Base-by-base conservation (phyloP, 2,797 vertebrate species). In the Eleutherodactylus coqui region DNA sequence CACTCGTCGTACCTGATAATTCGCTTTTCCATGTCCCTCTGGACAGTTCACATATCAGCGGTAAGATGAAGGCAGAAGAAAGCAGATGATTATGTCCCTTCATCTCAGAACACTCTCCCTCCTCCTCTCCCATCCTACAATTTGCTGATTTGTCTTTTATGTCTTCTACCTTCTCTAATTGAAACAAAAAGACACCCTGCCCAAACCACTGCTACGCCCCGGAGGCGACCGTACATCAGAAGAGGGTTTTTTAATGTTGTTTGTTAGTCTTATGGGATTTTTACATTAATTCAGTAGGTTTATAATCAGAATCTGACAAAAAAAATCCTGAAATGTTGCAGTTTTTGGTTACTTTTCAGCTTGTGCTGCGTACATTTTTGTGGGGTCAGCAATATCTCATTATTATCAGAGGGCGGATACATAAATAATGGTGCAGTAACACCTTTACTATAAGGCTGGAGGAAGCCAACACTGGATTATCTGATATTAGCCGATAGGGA, bases 71-170 rank as follows among this genome's bases (percentile, higher is more conserved):
- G 84, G 70, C 34, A 60, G 47, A 45, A 43, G 34, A 60, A 62
- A 49, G 38, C 53, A 67, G 38, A 55, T 29, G 9, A 55, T 79
- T 80, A 62, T 85, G 77, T 85, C 19, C 62, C 51, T 80, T 86
- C 58, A 69, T 75, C 67, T 75, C 49, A 1, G 41, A 70, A 47
- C 19, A n/a, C 5, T 38, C 77, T 11, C 36, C 67, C 51, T 73
- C 76, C 64, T 51, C 24, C 51, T 43, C 72, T 9, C 53, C 45
- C n/a, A 7, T 32, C 64, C 14, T 13, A 80, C 38, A 75, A 86
- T 27, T 45, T 75, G 77, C 77, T 80, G 76, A 85, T n/a, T 62
- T 49, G 27, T 38, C 49, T 10, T 49, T 75, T 72, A 62, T 49
- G 43, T 58, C 51, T 43, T 24, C 51, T 55, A 79, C 47, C 29